Conservation (phyloP, 2,888 invertebrate species). For the Tachystola acroxantha region DNA sequence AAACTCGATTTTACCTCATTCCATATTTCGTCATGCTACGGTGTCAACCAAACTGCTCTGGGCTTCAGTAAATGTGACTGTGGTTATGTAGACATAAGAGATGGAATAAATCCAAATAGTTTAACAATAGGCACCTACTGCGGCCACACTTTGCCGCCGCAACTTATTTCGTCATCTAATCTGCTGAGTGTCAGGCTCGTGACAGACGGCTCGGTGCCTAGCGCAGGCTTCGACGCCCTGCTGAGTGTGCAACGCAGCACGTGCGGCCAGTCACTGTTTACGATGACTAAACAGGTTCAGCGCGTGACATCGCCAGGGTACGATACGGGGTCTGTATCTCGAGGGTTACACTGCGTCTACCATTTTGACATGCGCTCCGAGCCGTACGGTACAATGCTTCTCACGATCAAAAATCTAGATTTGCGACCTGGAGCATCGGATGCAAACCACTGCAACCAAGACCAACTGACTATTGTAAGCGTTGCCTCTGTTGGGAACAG, state of each 20-base stretch:
- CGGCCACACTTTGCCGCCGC: constrained; percentile 77
- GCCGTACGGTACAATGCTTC: constrained; percentile 26
- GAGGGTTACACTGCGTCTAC: constrained; percentile 54
- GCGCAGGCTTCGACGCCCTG: constrained; percentile 81
- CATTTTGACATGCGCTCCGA: constrained; percentile 26
- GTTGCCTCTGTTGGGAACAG: constrained; percentile 25
- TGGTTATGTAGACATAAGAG: constrained; percentile 85
- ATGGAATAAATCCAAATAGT: constrained; percentile 83
- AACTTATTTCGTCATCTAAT: constrained; percentile 79
- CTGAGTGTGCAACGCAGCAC: constrained; percentile 57
- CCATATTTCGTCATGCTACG: constrained; percentile 67
- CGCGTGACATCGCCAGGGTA: constrained; percentile 51
- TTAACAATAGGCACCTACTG: constrained; percentile 83
- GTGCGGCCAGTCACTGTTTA: constrained; percentile 39
- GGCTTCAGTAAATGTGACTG: constrained; percentile 79
- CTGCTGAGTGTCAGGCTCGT: constrained; percentile 81
- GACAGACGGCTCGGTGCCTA: constrained; percentile 77
- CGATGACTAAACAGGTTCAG: constrained; percentile 25
- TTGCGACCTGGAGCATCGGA: constrained; percentile 32
- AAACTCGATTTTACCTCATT: constrained; percentile 77
- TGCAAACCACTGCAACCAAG: constrained; percentile 40
- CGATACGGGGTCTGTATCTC: constrained; percentile 38
- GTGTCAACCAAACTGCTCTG: constrained; percentile 54
- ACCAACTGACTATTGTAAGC: constrained; percentile 47
- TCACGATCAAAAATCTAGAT: constrained; percentile 43